Evolutionary conservation across 1,140 invertebrate species (phyloP), one percentile per base, ranked within the genome.

Genomic region (Pemphigus obesinymphae): DNA sequence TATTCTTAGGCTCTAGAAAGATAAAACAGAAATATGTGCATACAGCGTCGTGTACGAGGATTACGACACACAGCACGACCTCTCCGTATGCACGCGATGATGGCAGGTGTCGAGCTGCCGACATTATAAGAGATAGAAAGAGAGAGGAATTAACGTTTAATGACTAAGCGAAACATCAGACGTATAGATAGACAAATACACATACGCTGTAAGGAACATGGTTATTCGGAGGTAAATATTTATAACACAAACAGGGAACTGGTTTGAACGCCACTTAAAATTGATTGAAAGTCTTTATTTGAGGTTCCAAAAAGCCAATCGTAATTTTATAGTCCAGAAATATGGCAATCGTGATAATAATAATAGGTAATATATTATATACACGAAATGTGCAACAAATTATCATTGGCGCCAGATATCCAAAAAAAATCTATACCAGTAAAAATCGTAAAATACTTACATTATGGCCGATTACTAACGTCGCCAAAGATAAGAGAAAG

Each of bases 51-150:
- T 50, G 43, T 73, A 73, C 26, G 45, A 34, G 8, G 17, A 80
- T 80, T 80, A 40, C 76, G 8, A 80, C 55, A 63, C 37, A 26
- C 76, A 55, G 53, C 75, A 45, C 55, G 76, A 61, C 55, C 76
- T 58, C 37, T 61, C 20, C 58, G 37, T 78, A 58, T 26, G 40
- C 55, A 61, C 76, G 76, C 55, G 76, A 63, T 80, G 76, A 80
- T 61, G 76, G 76, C 76, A 80, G 76, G 76, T 80, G 76, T 80
- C 50, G 76, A 78, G 68, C 68, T 29, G 68, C 68, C 68, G 68
- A 72, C 68, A 48, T 72, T n/a, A 48, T 31, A n/a, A 37, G 29
- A 11, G 20, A 70, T 0, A 34, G 17, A 31, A 0, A 53, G 72
- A 34, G n/a, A 78, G 53, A 40, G 3, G 23, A 78, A 78, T 61